Conservation (phyloP, 1,140 invertebrate species). For the Bombus polaris region DNA sequence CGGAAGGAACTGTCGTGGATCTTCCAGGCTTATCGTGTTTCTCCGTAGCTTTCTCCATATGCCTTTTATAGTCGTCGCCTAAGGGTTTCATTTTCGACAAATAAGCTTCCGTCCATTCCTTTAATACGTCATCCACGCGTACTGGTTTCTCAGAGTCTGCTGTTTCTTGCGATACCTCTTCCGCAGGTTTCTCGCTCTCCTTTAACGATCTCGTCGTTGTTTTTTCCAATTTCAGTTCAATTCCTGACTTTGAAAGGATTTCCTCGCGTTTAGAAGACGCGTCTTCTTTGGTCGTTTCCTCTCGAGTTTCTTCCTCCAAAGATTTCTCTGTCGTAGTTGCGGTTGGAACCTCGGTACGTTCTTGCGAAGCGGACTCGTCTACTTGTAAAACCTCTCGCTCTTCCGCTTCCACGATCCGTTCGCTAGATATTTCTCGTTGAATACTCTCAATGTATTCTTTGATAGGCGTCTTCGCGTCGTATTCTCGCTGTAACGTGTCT, state of each 20-base stretch:
- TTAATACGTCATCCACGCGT: constrained; percentile 43
- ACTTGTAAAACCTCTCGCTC: not conserved
- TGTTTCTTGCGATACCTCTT: constrained; percentile 12
- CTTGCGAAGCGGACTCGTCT: not conserved
- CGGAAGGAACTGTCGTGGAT: constrained; percentile 79
- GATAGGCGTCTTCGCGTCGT: constrained; percentile 77
- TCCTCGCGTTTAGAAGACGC: not conserved
- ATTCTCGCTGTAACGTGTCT: constrained; percentile 76
- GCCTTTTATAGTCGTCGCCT: constrained; percentile 68
- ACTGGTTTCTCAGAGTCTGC: not conserved
- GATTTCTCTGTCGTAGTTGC: not conserved
- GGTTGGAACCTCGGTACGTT: not conserved
- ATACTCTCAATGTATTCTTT: constrained; percentile 57
- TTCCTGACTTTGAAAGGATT: not conserved
- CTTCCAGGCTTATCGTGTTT: constrained; percentile 58
- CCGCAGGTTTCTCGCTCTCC: not conserved
- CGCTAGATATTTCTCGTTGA: not conserved
- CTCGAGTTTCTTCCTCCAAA: not conserved
- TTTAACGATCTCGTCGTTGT: not conserved
- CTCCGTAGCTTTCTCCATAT: constrained; percentile 57
- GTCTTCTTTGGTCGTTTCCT: not conserved
- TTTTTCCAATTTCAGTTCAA: constrained; percentile 36
- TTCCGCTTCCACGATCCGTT: constrained; percentile 6
- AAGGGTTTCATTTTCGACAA: constrained; percentile 52
- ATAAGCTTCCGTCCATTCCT: constrained; percentile 62